These are phyloP conservation scores for Mola mola DNA, from an alignment of 2,113 vertebrate species.

Conservation along the genomic window DNA sequence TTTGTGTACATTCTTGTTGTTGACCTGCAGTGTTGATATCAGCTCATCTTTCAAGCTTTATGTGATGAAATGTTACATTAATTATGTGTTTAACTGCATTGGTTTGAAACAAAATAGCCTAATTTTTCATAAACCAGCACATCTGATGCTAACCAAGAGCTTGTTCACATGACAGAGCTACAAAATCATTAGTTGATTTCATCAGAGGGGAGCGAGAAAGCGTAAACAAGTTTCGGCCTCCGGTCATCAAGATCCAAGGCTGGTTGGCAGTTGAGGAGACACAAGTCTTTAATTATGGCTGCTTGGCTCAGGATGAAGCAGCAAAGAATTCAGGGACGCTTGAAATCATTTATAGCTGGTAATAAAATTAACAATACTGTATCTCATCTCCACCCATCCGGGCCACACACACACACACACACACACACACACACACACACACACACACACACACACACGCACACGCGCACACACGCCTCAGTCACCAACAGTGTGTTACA, in stretches of 20 bases:
- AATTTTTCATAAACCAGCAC: neutral
- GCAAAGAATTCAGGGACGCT: slow-evolving; percentile 31
- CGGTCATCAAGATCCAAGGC: slow-evolving; percentile 21
- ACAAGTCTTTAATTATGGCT: slow-evolving; percentile 37
- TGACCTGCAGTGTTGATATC: neutral
- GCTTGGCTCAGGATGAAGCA: neutral
- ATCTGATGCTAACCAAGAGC: slow-evolving; percentile 9
- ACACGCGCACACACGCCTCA: too few relatives aligned
- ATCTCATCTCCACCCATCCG: slow-evolving; percentile 6
- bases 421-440: neutral
- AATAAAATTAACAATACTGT: slow-evolving; percentile 23
- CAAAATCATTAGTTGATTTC: slow-evolving; percentile 21
- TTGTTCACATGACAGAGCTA: neutral
- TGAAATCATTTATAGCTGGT: slow-evolving; percentile 18
- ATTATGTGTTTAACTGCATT: slow-evolving; percentile 1
- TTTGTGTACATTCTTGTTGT: too few relatives aligned
- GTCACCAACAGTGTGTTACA: slow-evolving; percentile 33
- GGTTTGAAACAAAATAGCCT: neutral
- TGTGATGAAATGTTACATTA: neutral
- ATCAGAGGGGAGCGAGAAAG: slow-evolving; percentile 12
- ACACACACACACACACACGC: too few relatives aligned
- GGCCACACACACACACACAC: too few relatives aligned
- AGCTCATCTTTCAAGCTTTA: slow-evolving; percentile 15
- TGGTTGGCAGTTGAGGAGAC: slow-evolving; percentile 23
- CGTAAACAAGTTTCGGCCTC: too few relatives aligned